These are phyloP conservation scores for Thalpophila matura DNA, from an alignment of 2,888 invertebrate genomes.

Conservation along the genomic window DNA sequence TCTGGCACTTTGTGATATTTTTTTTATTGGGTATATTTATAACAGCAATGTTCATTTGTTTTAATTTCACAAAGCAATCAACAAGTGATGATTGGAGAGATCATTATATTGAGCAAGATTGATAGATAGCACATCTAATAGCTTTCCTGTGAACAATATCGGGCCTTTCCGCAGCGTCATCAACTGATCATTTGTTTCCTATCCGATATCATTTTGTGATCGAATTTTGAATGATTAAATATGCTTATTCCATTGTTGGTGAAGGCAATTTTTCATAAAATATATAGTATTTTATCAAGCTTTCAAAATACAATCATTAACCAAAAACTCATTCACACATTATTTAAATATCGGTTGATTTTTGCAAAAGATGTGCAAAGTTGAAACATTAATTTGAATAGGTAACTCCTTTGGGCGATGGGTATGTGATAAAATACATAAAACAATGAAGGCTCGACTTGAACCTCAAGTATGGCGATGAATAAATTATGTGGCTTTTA, in stretches of 20 bases:
- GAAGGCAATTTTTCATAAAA: constrained; percentile 6
- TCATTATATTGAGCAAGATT: constrained; percentile 53
- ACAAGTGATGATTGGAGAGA: constrained; percentile 51
- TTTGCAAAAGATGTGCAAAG: constrained; percentile 21
- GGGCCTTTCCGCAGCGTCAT: constrained; percentile 51
- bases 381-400: constrained; percentile 27
- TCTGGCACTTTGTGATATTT: constrained; percentile 6
- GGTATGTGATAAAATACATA: constrained; percentile 37
- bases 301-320: no score
- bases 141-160: constrained; percentile 54
- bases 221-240: constrained; percentile 41
- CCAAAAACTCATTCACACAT: no score
- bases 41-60: constrained; percentile 24
- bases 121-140: constrained; percentile 59
- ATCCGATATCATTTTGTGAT: constrained; percentile 51
- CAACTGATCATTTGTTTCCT: constrained; percentile 50
- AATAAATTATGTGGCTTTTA: constrained; percentile 61
- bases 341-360: no score
- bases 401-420: constrained; percentile 27
- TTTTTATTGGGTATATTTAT: neutral
- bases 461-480: constrained; percentile 48
- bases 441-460: constrained; percentile 26
- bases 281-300: no score
- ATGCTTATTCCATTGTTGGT: constrained; percentile 16
- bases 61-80: constrained; percentile 40